phyloP scores from a whole-genome alignment of 2,888 invertebrate species.

The Crepidodera aurea region DNA sequence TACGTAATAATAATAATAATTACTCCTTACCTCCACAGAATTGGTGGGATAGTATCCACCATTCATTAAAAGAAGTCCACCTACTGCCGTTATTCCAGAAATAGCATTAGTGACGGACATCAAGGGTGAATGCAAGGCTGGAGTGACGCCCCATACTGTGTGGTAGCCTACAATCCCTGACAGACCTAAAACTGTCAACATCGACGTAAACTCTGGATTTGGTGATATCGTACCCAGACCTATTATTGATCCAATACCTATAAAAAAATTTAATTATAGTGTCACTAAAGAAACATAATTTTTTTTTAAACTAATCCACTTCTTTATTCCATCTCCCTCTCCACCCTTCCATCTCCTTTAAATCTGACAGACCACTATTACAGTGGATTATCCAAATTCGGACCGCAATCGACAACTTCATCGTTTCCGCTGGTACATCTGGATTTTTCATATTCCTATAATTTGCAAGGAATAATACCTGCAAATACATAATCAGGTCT shows the following conservation, averaged over 20 bases:
- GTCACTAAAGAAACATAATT: too few relatives aligned
- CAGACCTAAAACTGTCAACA: slow-evolving; percentile 86
- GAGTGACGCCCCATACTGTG: slow-evolving; percentile 92
- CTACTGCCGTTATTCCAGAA: slow-evolving; percentile 91
- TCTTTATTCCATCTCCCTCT: too few relatives aligned
- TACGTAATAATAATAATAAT: not conserved
- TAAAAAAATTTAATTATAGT: slow-evolving; percentile 39
- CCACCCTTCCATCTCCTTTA: too few relatives aligned
- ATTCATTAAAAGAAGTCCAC: slow-evolving; percentile 86
- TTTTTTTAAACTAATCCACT: too few relatives aligned
- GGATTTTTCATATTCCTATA: too few relatives aligned
- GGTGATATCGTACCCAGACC: slow-evolving; percentile 80
- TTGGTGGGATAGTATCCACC: slow-evolving; percentile 80
- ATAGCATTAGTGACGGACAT: slow-evolving; percentile 95
- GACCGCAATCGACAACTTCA: too few relatives aligned
- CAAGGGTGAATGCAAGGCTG: slow-evolving; percentile 88
- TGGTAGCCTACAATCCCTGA: slow-evolving; percentile 86
- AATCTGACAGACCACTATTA: too few relatives aligned
- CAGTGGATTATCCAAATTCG: too few relatives aligned
- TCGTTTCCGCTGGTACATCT: too few relatives aligned
- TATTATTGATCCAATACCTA: slow-evolving; percentile 74
- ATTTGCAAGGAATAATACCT: too few relatives aligned
- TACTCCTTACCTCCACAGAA: slow-evolving; percentile 69
- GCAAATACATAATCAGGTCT: too few relatives aligned
- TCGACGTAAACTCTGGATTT: slow-evolving; percentile 83